These are phyloP conservation scores for Sardinella longiceps DNA, from an alignment of 2,797 vertebrate species.

Conservation along the genomic window DNA sequence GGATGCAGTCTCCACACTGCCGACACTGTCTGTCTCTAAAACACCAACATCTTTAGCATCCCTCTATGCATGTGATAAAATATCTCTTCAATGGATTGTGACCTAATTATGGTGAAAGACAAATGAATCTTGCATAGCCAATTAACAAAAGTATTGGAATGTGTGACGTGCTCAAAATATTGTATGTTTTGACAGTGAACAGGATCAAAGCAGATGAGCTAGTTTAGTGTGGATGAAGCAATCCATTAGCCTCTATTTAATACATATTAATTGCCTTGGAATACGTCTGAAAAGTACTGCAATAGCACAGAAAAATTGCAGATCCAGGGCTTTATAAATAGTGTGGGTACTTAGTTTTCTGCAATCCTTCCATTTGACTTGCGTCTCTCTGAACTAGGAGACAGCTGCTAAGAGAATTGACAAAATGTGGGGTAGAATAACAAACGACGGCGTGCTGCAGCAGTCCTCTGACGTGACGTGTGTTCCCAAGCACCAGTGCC, in stretches of 20 bases:
- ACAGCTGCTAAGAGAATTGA: slow-evolving; percentile 39
- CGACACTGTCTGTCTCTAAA: no score
- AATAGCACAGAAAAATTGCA: slow-evolving; percentile 1
- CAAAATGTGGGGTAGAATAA: slow-evolving; percentile 38
- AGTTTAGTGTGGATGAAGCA: neutral
- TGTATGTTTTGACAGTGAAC: neutral
- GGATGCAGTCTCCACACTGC: neutral
- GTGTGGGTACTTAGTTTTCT: slow-evolving; percentile 1
- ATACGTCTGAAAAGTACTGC: neutral
- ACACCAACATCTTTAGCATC: neutral
- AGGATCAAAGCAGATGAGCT: neutral
- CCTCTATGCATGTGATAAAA: no score
- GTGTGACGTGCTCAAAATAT: neutral
- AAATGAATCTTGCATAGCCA: neutral
- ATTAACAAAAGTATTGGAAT: neutral
- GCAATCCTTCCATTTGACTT: slow-evolving; percentile 31
- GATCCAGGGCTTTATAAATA: slow-evolving; percentile 24
- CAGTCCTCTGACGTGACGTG: slow-evolving; percentile 33
- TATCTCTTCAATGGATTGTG: neutral
- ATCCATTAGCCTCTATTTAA: neutral
- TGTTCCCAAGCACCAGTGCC: slow-evolving; percentile 26
- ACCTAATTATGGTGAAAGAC: neutral
- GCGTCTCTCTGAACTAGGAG: slow-evolving; percentile 31
- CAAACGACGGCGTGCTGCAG: slow-evolving; percentile 32
- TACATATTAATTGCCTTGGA: slow-evolving; percentile 1